Evolutionary conservation across 2,797 vertebrate genomes (phyloP).

Genomic region (Danio aesculapii): DNA sequence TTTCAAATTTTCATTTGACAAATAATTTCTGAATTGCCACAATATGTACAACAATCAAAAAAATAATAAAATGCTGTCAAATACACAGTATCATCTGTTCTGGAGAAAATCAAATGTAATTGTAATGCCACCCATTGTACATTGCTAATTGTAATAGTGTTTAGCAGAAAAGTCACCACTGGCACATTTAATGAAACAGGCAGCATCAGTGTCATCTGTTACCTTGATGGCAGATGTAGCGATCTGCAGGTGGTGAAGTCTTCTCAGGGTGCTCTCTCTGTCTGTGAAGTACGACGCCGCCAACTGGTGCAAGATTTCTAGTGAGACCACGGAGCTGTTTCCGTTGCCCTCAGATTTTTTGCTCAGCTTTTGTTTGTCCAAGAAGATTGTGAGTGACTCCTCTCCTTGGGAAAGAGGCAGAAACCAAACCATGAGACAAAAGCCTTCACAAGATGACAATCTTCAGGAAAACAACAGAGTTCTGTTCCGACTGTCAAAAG

Average conservation of each 20-base stretch:
- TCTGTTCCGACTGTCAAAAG: slow-evolving; percentile 21
- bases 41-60: background rate
- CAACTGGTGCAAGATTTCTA: slow-evolving; percentile 96
- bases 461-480: slow-evolving; percentile 12
- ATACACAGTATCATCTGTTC: background rate
- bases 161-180: background rate
- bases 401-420: slow-evolving; percentile 82
- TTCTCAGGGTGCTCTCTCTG: slow-evolving; percentile 92
- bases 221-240: slow-evolving; percentile 86
- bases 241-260: slow-evolving; percentile 92
- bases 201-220: slow-evolving; percentile 27
- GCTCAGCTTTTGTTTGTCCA: slow-evolving; percentile 95
- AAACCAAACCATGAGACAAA: slow-evolving; percentile 20
- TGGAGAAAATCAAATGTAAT: background rate
- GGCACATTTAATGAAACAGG: background rate
- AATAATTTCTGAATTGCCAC: background rate
- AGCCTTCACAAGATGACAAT: slow-evolving; percentile 29
- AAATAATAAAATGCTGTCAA: background rate
- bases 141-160: background rate
- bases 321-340: slow-evolving; percentile 89
- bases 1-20: background rate
- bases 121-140: background rate
- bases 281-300: slow-evolving; percentile 99
- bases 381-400: slow-evolving; percentile 97
- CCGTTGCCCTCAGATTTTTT: slow-evolving; percentile 87